Evolutionary conservation across 2,888 invertebrate genomes (phyloP).

Genomic region (Phoenoteleia sp.): DNA sequence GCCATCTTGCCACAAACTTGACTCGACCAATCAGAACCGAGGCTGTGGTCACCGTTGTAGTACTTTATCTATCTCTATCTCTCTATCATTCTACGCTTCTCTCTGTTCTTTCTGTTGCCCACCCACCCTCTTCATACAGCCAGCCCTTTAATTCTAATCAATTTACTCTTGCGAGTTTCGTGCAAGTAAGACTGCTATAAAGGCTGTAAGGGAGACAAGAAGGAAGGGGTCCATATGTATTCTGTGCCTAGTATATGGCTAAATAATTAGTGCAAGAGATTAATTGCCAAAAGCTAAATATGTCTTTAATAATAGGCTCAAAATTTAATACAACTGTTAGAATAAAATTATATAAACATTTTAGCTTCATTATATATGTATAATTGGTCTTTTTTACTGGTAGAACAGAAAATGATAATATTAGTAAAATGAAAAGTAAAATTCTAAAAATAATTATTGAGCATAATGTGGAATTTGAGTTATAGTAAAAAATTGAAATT

Average conservation of each 20-base stretch:
- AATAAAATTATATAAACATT: no score
- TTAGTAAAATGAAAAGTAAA: no score
- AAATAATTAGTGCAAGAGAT: slow-evolving; percentile 85
- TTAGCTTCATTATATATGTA: no score
- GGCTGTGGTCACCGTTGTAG: slow-evolving; percentile 86
- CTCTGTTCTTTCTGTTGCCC: slow-evolving; percentile 71
- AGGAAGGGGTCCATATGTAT: slow-evolving; percentile 76
- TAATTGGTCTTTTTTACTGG: no score
- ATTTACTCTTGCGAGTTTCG: slow-evolving; percentile 82
- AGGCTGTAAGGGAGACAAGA: slow-evolving; percentile 62
- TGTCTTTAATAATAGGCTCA: slow-evolving; percentile 77
- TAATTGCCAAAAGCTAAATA: slow-evolving; percentile 83
- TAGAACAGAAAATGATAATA: no score
- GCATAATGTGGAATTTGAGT: no score
- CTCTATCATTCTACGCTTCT: slow-evolving; percentile 67
- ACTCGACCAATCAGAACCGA: slow-evolving; percentile 86
- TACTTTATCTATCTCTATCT: slow-evolving; percentile 75
- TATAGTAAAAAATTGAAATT: no score
- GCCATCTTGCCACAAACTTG: slow-evolving; percentile 87
- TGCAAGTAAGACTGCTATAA: slow-evolving; percentile 70
- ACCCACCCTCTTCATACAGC: slow-evolving; percentile 72
- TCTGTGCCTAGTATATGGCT: slow-evolving; percentile 79
- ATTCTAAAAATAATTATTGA: no score
- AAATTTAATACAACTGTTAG: no score
- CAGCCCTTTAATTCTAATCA: slow-evolving; percentile 86